Evolutionary conservation across 30 jellyfish, hydroid and myxozoan species (phyloP), one percentile per base, ranked within the genome.

Genomic region (Aurelia sp.): DNA sequence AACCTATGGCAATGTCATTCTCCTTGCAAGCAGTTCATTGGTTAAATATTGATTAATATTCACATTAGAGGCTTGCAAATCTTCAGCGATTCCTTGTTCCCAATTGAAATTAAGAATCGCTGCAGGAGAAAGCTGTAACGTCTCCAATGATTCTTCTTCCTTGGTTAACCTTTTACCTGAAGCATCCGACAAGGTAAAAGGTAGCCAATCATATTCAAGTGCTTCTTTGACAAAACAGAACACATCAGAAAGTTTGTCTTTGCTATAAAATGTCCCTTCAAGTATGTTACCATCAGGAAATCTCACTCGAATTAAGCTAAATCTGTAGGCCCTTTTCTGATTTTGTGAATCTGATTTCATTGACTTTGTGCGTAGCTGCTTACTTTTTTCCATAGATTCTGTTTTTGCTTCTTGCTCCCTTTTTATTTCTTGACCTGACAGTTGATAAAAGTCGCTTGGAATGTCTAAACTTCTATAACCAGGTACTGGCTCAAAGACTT

Each of bases 201-300:
- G 97, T 64, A 88, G 62, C 97, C 97, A 92, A 63, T 82, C 91
- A 35, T 70, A 59, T 30, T 55, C 81, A 33, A 93, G 74, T 38
- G 92, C 72, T 3, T 88, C 97, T 52, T 21, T 63, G 3, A 93
- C 96, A 84, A 88, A 93, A 19, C 60, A 57, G 33, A 61, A 10
- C 4, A 93, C 93, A 22, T 93, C 98, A 24, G 80, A 18, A n/a
- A 93, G 52, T 60, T 58, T 77, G 7, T 89, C 99, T 17, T 73
- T 58, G 75, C 94, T 72, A 63, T 58, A 52, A 80, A 94, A 94
- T 47, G 97, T 85, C 20, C 99, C 99, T 75, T 94, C 97, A 12
- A 94, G 89, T 33, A 94, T 27, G 24, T 22, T 53, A 7, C 96
- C 99, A 84, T 94, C 99, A 21, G 99, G 99, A 85, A 94, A 94